phyloP scores from a whole-genome alignment of 2,888 invertebrate species.

The Artemia sp. region DNA sequence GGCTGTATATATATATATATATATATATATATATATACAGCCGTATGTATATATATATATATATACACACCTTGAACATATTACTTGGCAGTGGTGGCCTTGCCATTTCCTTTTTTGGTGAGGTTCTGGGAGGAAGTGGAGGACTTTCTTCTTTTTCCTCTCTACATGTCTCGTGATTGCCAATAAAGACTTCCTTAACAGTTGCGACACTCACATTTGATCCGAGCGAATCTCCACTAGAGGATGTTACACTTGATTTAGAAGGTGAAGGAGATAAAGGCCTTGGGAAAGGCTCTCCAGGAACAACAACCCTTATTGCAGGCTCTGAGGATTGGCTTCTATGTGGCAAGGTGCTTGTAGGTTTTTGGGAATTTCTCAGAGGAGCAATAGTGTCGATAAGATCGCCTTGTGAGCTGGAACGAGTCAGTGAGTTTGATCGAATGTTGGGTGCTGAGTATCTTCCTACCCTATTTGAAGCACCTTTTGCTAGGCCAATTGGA shows the following conservation, averaged over 20 bases:
- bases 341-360: slow-evolving; percentile 5
- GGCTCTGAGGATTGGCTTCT: slow-evolving; percentile 14
- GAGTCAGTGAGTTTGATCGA: slow-evolving; percentile 14
- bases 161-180: slow-evolving; percentile 20
- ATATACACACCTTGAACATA: background rate
- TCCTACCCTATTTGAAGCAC: slow-evolving; percentile 10
- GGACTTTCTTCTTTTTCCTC: slow-evolving; percentile 23
- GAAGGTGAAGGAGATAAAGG: slow-evolving; percentile 19
- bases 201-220: slow-evolving; percentile 27
- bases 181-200: slow-evolving; percentile 26
- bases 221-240: slow-evolving; percentile 27
- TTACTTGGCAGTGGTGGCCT: slow-evolving; percentile 18
- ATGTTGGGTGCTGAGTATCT: slow-evolving; percentile 16
- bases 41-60: no score
- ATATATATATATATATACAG: no score
- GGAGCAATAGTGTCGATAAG: slow-evolving; percentile 11
- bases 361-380: background rate
- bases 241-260: slow-evolving; percentile 24
- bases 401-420: slow-evolving; percentile 22
- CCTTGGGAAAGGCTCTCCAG: slow-evolving; percentile 17
- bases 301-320: slow-evolving; percentile 17
- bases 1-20: no score
- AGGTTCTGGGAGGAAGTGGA: slow-evolving; percentile 22
- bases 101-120: slow-evolving; percentile 16
- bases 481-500: slow-evolving; percentile 12